These are phyloP conservation scores for Aspidiotus destructor DNA, from an alignment of 2,888 invertebrate species.

Conservation along the genomic window DNA sequence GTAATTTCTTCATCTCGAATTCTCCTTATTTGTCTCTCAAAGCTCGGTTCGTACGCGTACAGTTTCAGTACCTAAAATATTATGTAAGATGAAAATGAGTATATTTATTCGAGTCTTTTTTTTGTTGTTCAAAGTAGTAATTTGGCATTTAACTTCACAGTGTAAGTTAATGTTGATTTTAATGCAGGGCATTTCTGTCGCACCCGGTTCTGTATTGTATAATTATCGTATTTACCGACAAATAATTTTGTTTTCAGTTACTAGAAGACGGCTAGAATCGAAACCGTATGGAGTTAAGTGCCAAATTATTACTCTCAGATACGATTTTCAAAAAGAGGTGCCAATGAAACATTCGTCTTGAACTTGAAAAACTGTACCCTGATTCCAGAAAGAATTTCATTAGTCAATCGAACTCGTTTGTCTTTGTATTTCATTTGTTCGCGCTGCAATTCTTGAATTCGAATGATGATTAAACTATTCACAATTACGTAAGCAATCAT, in stretches of 20 bases:
- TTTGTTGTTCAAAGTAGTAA: no score
- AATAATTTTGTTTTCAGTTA: no score
- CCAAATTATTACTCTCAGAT: constrained; percentile 7
- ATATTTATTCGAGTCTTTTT: no score
- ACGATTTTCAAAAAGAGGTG: background rate
- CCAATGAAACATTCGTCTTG: no score
- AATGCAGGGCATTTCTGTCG: no score
- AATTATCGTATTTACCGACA: no score
- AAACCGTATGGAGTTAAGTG: no score
- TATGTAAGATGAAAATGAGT: no score
- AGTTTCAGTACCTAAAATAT: constrained; percentile 47
- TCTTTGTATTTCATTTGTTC: constrained; percentile 50
- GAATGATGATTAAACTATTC: constrained; percentile 44
- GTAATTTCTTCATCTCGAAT: constrained; percentile 51
- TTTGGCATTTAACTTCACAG: no score
- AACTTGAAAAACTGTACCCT: constrained; percentile 33
- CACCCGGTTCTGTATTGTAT: no score
- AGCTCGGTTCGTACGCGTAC: constrained; percentile 56
- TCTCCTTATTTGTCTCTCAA: constrained; percentile 48
- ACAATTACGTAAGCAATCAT: constrained; percentile 49
- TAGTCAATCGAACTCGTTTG: constrained; percentile 45
- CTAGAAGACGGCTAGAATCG: no score
- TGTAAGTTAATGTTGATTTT: no score
- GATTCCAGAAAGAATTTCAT: constrained; percentile 38
- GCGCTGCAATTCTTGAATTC: constrained; percentile 45